Evolutionary conservation across 2,888 invertebrate genomes (phyloP), one percentile per base, ranked within the genome.

Genomic region (Drosophila pegasa): DNA sequence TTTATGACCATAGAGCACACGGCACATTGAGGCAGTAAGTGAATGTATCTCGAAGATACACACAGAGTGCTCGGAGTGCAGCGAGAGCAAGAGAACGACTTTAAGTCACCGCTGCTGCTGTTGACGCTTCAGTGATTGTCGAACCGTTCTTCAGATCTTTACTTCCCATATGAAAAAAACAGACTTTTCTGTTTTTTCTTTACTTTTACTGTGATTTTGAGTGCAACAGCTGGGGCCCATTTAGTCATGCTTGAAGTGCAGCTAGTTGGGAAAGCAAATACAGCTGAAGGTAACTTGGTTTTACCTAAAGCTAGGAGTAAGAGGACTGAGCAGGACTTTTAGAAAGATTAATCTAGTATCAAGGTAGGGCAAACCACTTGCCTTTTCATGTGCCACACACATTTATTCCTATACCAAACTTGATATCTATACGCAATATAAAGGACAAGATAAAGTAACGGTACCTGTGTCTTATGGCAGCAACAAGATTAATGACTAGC

Each of bases 1-100:
- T 72, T 87, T 87, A 89, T 86, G 86, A 86, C 86, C 86, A 86
- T 87, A 87, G 66, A 69, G 89, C 86, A 72, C 82, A 27, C 31
- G 20, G 62, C 47, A 45, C 47, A 45, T 31, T 38, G 40, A 45
- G 56, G 18, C 37, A 43, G 47, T 50, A 54, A 59, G 75, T 71
- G 74, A 71, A 71, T 64, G 80, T 75, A 67, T 79, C 79, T 67
- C 63, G 55, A 63, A 83, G 78, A 83, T 67, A 75, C 60, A 58
- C 40, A 43, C 54, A 66, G 57, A 58, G 31, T 31, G 29, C 51
- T 40, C 38, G 54, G 75, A 66, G 71, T 80, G 78, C 47, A 29
- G 74, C 73, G 65, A 27, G 59, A 27, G 16, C 73, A 68, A 27
- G 59, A 27, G 16, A 45, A 62, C 66, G 80, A 63, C 78, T 78